phyloP scores from a whole-genome alignment of 2,888 invertebrate species.

The Flexamia atlantica region DNA sequence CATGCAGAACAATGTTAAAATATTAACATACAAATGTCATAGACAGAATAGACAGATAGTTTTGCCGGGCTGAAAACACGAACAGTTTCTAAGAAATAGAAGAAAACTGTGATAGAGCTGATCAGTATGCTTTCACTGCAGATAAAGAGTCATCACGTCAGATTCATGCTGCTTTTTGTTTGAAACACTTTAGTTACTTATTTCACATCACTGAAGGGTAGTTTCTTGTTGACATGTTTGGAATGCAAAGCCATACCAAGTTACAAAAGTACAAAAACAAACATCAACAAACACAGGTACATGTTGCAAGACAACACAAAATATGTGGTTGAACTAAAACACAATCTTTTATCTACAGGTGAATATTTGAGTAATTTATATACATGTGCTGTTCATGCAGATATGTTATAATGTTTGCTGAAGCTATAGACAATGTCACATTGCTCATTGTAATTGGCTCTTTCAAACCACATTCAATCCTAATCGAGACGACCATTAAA shows the following conservation, averaged over 20 bases:
- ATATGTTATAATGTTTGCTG: background rate
- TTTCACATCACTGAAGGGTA: background rate
- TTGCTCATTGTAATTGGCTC: too few relatives aligned
- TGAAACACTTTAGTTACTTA: background rate
- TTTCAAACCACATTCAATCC: too few relatives aligned
- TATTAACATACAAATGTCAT: background rate
- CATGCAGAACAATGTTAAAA: background rate
- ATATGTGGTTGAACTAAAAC: background rate
- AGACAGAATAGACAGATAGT: background rate
- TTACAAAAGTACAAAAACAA: conserved; percentile 23
- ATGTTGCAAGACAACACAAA: conserved; percentile 30
- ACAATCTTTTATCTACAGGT: background rate
- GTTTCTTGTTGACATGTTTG: conserved; percentile 37
- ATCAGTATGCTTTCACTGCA: background rate
- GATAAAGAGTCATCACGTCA: background rate
- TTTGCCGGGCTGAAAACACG: background rate
- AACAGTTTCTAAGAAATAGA: background rate
- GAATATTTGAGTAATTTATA: background rate
- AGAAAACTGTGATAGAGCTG: background rate
- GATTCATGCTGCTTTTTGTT: background rate
- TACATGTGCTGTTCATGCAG: background rate
- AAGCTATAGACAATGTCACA: background rate
- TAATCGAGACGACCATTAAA: too few relatives aligned
- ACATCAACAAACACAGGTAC: conserved; percentile 44
- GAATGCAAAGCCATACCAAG: conserved; percentile 52